A percentile compares a stretch with the other conserved stretches of the same genome.
Evolutionary conservation across 53 echinoderm and acorn worm species (phyloP).

Genomic region (Holothuria scabra): DNA sequence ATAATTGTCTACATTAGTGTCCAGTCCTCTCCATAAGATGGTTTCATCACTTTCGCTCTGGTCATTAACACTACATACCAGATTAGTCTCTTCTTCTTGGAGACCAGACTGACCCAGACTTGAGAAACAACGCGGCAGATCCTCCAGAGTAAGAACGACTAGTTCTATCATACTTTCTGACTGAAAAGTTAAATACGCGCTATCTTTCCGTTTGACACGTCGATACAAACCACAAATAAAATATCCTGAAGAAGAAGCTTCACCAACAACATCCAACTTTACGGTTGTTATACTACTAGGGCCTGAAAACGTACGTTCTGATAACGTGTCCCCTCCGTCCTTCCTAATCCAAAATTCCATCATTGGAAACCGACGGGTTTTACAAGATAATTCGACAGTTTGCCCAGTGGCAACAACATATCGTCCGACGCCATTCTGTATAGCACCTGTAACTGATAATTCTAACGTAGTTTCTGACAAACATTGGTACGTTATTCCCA

Average conservation of each 20-base stretch:
- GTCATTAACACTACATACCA: not conserved
- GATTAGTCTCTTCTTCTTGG: not conserved
- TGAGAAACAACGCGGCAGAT: not conserved
- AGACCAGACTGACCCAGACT: conserved; percentile 20
- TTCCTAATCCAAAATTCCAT: conserved; percentile 12
- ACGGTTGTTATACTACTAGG: not conserved
- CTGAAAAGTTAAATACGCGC: not conserved
- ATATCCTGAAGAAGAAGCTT: not conserved
- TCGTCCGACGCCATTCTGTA: conserved; percentile 7
- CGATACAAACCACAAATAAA: conserved; percentile 1
- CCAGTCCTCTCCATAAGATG: conserved; percentile 20
- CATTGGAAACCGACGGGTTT: not conserved
- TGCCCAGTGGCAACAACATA: conserved; percentile 3
- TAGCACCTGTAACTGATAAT: not conserved
- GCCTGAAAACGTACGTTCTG: not conserved
- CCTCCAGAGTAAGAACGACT: not conserved
- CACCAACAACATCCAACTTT: not conserved
- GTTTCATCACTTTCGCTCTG: too few relatives aligned
- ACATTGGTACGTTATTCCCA: not conserved
- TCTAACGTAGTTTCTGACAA: conserved; percentile 7
- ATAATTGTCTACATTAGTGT: not conserved
- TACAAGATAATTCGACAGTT: not conserved
- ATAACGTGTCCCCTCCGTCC: not conserved
- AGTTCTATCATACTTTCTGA: conserved; percentile 3
- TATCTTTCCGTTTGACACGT: conserved; percentile 5